Percentiles rank a stretch among this genome's conserved stretches.
Evolutionary conservation across 2,113 vertebrate genomes (phyloP).

Genomic region (Circaetus cinerascens): DNA sequence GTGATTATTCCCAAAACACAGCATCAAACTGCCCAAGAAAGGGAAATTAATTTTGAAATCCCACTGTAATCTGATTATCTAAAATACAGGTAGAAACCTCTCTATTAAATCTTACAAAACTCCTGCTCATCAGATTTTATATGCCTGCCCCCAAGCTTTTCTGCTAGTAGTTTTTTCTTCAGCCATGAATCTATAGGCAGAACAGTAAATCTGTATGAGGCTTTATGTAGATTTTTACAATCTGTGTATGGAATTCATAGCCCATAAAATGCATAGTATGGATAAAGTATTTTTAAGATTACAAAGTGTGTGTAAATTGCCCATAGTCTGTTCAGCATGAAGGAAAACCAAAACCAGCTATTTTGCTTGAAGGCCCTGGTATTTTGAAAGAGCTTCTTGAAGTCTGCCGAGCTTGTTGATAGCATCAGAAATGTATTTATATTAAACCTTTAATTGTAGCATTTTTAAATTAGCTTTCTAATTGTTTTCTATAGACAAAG

Average conservation of each 20-base stretch:
- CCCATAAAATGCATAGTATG: neutral
- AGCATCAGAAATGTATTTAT: neutral
- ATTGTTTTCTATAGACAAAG: neutral
- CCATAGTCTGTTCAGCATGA: neutral
- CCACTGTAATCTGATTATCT: conserved; percentile 29
- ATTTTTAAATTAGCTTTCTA: conserved; percentile 5
- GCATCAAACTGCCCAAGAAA: neutral
- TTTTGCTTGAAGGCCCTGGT: neutral
- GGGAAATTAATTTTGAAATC: conserved; percentile 41
- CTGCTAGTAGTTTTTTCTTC: neutral
- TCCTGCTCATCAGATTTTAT: neutral
- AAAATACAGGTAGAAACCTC: neutral
- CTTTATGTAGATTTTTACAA: neutral
- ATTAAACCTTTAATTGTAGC: neutral
- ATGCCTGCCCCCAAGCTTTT: neutral
- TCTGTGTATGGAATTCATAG: neutral
- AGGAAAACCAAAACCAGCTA: neutral
- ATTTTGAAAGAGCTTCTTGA: conserved; percentile 9
- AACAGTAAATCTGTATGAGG: neutral
- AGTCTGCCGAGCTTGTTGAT: neutral
- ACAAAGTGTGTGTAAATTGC: neutral
- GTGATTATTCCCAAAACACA: neutral
- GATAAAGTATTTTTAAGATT: neutral
- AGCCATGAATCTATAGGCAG: neutral
- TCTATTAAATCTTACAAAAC: neutral